These are phyloP conservation scores for Collichthys lucidus DNA, from an alignment of 2,113 vertebrate genomes.

Conservation along the genomic window DNA sequence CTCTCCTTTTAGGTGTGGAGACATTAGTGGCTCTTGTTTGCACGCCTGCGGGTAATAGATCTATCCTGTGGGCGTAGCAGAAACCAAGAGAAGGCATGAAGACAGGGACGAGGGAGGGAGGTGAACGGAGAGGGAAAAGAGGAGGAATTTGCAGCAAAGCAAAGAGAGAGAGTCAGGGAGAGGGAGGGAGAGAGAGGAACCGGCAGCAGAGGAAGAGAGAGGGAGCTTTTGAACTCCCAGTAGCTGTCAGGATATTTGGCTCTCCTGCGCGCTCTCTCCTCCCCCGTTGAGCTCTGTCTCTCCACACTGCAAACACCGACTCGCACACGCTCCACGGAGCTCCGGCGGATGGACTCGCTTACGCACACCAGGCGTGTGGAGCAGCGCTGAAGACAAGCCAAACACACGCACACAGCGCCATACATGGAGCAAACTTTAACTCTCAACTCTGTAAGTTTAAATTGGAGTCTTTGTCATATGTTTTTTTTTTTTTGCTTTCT, in stretches of 20 bases:
- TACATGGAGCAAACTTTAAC: conserved; percentile 92
- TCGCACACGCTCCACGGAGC: conserved; percentile 50
- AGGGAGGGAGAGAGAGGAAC: conserved; percentile 43
- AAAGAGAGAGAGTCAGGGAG: conserved; percentile 32
- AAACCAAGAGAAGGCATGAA: conserved; percentile 72
- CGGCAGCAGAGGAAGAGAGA: conserved; percentile 70
- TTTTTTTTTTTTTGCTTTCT: not conserved
- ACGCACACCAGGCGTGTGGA: conserved; percentile 73
- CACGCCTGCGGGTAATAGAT: conserved; percentile 71
- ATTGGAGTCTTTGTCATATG: not conserved
- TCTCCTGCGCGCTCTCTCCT: conserved; percentile 63
- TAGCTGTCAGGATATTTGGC: conserved; percentile 75
- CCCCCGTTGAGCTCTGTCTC: conserved; percentile 55
- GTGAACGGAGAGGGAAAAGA: conserved; percentile 62
- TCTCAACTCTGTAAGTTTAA: conserved; percentile 84
- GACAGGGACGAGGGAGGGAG: conserved; percentile 69
- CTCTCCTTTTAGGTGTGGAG: conserved; percentile 49
- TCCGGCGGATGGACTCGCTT: conserved; percentile 79
- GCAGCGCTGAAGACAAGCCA: conserved; percentile 76
- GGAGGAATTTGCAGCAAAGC: conserved; percentile 70
- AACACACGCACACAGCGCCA: conserved; percentile 60
- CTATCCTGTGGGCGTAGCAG: conserved; percentile 76
- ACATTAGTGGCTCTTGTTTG: conserved; percentile 61
- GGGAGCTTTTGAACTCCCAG: conserved; percentile 78
- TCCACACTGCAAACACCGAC: conserved; percentile 61